phyloP scores from a whole-genome alignment of 2,888 invertebrate genomes.

The Sphaerolaimus hirsutus region DNA sequence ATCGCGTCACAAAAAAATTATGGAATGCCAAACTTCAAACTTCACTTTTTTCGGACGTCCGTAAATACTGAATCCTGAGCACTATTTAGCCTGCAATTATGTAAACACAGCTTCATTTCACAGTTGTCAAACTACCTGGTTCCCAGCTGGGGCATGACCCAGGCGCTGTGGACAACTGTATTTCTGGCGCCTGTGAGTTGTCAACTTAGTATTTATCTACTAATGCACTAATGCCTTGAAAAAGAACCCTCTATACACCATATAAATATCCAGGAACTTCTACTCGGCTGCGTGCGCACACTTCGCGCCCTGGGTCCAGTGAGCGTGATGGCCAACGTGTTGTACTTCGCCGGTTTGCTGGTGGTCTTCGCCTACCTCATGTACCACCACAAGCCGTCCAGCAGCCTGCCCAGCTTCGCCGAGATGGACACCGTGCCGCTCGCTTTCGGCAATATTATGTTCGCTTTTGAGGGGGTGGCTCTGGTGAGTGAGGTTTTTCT shows the following conservation, averaged over 20 bases:
- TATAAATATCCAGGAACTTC: not conserved
- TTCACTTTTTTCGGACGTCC: too few species aligned
- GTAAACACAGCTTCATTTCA: too few species aligned
- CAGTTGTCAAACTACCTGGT: too few species aligned
- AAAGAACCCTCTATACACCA: too few species aligned
- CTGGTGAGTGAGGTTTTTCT: too few species aligned
- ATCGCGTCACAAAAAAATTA: too few species aligned
- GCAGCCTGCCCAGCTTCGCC: constrained; percentile 12
- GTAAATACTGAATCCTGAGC: too few species aligned
- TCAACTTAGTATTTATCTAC: too few species aligned
- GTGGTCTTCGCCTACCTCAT: not conserved
- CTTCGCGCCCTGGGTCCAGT: not conserved
- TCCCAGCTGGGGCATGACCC: too few species aligned
- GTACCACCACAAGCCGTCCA: not conserved
- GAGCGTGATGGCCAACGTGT: not conserved
- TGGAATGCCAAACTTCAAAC: too few species aligned
- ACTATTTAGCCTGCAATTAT: too few species aligned
- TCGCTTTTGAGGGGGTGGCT: constrained; percentile 74
- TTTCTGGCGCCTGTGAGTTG: constrained; percentile 8
- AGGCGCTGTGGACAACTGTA: constrained; percentile 20
- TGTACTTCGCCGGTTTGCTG: not conserved
- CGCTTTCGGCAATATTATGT: constrained; percentile 79
- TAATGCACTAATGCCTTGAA: too few species aligned
- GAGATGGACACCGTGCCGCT: constrained; percentile 38
- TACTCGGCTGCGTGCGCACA: not conserved